Evolutionary conservation across 2,797 vertebrate species (phyloP), one percentile per base, ranked within the genome.

Genomic region (Lepus townsendii): DNA sequence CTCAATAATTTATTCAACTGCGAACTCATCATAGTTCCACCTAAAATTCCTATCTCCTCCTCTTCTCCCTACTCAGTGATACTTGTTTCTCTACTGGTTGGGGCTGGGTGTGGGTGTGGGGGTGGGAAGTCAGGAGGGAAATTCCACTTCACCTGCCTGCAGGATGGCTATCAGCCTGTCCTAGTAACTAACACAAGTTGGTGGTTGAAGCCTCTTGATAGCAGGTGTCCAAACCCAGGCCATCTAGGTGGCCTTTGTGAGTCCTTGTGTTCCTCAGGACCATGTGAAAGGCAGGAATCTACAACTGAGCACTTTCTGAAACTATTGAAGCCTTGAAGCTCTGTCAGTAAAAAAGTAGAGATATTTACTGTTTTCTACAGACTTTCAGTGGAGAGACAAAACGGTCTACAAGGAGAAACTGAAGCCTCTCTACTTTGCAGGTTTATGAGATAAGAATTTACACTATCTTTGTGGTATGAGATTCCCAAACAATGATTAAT

Each of bases 401-500:
- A 82, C 35, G 5, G 32, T 83, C 75, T 71, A 5, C 19, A 26
- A 12, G 60, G 47, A 90, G 54, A 92, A 72, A 88, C 0, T 17
- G 35, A 72, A 91, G 24, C 24, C 2, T 5, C 7, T 87, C 54
- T 50, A 9, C 54, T 50, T 1, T 12, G 27, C 1, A 4, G 14
- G 6, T 79, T 84, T 79, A 38, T n/a, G 38, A 4, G 2, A 62
- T 76, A 32, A 71, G 69, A 77, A 30, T 87, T 68, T 83, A 79
- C 14, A 77, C 13, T 47, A 17, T 11, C 35, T 20, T 14, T 30
- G 26, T 79, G 80, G 27, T 66, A 54, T 17, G 35, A 26, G 54
- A 92, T 72, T 5, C 66, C 68, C 47, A 80, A 79, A 79, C 19
- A 90, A 93, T 32, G 87, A 73, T 88, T 88, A 73, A 78, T 83